Evolutionary conservation across 2,888 invertebrate genomes (phyloP).

Genomic region (Drosophila fulvimacula): DNA sequence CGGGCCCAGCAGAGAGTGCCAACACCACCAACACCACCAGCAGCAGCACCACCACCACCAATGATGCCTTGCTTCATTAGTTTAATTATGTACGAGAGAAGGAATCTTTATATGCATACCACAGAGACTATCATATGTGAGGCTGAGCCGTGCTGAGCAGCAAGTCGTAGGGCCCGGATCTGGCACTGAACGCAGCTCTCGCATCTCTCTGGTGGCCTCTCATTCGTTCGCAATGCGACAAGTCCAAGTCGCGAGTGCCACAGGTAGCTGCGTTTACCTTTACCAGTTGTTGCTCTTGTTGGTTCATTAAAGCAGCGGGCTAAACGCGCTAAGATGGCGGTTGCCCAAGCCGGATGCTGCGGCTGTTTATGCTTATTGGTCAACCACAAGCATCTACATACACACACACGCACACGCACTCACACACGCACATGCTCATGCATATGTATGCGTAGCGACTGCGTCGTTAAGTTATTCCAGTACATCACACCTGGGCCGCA

Average conservation of each 20-base stretch:
- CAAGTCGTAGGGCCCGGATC: conserved; percentile 7
- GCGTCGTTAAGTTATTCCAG: conserved; percentile 80
- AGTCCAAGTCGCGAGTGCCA: conserved; percentile 27
- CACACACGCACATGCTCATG: conserved; percentile 33
- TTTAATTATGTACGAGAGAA: conserved; percentile 60
- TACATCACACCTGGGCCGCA: conserved; percentile 77
- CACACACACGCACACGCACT: conserved; percentile 18
- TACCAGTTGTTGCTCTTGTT: conserved; percentile 22
- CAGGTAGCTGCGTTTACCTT: conserved; percentile 66
- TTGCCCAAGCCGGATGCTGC: conserved; percentile 71
- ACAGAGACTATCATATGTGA: conserved; percentile 2
- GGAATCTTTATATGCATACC: conserved; percentile 31
- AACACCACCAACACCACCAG: conserved; percentile 5
- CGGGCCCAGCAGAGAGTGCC: conserved; percentile 25
- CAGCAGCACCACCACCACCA: conserved; percentile 8
- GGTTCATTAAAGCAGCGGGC: conserved; percentile 70
- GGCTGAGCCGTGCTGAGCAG: background rate
- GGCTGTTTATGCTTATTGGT: conserved; percentile 80
- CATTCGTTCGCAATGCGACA: conserved; percentile 43
- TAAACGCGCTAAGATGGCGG: conserved; percentile 74
- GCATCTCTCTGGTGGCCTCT: conserved; percentile 14
- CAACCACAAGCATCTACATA: conserved; percentile 65
- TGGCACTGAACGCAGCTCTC: conserved; percentile 12
- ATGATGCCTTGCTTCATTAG: conserved; percentile 67
- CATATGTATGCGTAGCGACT: conserved; percentile 72